Evolutionary conservation across 2,113 vertebrate genomes (phyloP).

Genomic region (Dendrocopos noguchii): DNA sequence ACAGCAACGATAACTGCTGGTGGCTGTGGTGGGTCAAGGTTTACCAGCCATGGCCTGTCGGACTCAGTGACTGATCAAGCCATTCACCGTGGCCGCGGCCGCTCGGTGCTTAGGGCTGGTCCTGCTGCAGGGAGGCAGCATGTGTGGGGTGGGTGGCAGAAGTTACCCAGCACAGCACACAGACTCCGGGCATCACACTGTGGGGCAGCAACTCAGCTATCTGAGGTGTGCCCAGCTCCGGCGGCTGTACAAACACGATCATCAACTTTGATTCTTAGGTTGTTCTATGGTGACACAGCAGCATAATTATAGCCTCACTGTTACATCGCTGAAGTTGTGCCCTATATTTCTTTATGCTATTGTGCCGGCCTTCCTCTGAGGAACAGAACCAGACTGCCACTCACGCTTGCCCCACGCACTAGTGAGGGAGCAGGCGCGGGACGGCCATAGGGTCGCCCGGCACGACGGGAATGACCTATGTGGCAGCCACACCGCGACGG

Average conservation of each 20-base stretch:
- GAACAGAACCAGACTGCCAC: neutral
- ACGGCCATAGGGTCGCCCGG: too few relatives aligned
- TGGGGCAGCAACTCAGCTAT: neutral
- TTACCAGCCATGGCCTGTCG: neutral
- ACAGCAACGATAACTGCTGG: neutral
- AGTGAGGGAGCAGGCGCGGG: neutral
- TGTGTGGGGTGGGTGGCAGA: neutral
- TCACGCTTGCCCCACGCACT: neutral
- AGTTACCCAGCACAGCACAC: neutral
- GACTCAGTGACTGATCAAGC: neutral
- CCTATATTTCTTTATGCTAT: neutral
- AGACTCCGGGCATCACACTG: too few relatives aligned
- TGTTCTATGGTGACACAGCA: neutral
- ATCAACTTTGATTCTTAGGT: accelerated
- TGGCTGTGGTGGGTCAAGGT: neutral
- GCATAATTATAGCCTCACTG: neutral
- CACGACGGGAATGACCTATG: accelerated
- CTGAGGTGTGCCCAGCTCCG: neutral
- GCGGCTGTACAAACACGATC: neutral
- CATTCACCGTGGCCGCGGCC: neutral
- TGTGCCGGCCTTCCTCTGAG: neutral
- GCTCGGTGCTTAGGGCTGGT: neutral
- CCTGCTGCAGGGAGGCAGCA: neutral
- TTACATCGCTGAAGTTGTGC: neutral
- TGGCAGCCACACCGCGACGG: accelerated